These are phyloP conservation scores for Podargus strigoides DNA, from an alignment of 2,797 vertebrate species.

Conservation along the genomic window DNA sequence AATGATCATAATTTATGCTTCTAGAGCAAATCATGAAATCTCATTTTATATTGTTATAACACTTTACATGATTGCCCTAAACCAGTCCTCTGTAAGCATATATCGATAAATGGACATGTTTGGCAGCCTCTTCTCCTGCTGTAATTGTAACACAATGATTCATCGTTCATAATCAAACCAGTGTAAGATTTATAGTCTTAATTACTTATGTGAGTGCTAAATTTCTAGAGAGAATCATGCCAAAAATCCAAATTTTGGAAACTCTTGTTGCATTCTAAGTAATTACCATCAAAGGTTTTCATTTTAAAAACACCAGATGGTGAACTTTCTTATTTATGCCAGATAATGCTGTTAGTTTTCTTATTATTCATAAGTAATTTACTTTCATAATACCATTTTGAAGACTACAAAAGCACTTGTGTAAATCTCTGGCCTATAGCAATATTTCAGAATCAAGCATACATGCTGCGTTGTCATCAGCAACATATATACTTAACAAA, in stretches of 20 bases:
- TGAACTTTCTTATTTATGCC: conserved; percentile 35
- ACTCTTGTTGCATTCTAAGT: conserved; percentile 22
- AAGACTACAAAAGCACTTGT: conserved; percentile 11
- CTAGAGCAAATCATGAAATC: conserved; percentile 21
- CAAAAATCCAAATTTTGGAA: conserved; percentile 46
- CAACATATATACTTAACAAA: neutral
- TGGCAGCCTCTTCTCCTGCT: conserved; percentile 22
- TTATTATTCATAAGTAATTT: conserved; percentile 29
- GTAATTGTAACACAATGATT: conserved; percentile 43
- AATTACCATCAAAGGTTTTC: conserved; percentile 55
- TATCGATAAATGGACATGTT: conserved; percentile 24
- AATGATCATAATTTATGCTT: conserved; percentile 18
- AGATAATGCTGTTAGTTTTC: conserved; percentile 39
- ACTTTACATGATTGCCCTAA: neutral
- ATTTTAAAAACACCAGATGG: conserved; percentile 59
- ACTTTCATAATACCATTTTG: conserved; percentile 18
- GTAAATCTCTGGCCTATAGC: neutral
- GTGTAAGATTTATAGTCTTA: conserved; percentile 55
- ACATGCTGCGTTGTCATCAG: neutral
- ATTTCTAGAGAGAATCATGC: conserved; percentile 20
- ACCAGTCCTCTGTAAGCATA: neutral
- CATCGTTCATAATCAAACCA: conserved; percentile 10
- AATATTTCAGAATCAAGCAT: neutral
- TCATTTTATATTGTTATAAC: conserved; percentile 29
- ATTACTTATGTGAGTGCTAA: conserved; percentile 36